phyloP scores from a whole-genome alignment of 2,113 vertebrate genomes.

The Blennius ocellaris region DNA sequence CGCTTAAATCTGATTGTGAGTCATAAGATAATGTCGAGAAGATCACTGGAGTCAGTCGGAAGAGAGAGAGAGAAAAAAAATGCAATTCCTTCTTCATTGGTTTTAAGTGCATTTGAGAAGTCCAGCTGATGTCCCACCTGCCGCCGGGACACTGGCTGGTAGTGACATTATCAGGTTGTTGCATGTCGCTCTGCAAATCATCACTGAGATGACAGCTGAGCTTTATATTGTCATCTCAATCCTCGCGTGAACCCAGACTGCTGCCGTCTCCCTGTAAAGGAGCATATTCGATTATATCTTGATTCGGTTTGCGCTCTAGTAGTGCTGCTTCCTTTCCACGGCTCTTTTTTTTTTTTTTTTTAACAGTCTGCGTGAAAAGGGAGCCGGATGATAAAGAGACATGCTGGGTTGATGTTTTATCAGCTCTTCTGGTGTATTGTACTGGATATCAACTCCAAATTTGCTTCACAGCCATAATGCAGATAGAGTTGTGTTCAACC shows the following conservation, averaged over 20 bases:
- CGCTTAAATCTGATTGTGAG: background rate
- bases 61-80: background rate
- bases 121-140: background rate
- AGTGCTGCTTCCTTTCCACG: constrained; percentile 5
- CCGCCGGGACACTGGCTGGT: background rate
- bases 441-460: background rate
- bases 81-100: background rate
- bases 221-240: constrained; percentile 3
- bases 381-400: constrained; percentile 7
- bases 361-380: background rate
- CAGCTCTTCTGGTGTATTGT: background rate
- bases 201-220: constrained; percentile 6
- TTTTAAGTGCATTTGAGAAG: background rate
- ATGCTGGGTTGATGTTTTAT: background rate
- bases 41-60: too few relatives aligned
- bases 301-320: background rate
- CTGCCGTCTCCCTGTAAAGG: constrained; percentile 3
- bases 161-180: background rate
- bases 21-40: background rate
- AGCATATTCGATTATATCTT: background rate
- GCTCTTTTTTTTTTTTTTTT: too few relatives aligned
- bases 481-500: background rate
- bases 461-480: too few relatives aligned
- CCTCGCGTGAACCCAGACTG: constrained; percentile 7
- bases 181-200: background rate